Evolutionary conservation across 2,113 vertebrate genomes (phyloP).

Genomic region (Nycticryphes semicollaris): DNA sequence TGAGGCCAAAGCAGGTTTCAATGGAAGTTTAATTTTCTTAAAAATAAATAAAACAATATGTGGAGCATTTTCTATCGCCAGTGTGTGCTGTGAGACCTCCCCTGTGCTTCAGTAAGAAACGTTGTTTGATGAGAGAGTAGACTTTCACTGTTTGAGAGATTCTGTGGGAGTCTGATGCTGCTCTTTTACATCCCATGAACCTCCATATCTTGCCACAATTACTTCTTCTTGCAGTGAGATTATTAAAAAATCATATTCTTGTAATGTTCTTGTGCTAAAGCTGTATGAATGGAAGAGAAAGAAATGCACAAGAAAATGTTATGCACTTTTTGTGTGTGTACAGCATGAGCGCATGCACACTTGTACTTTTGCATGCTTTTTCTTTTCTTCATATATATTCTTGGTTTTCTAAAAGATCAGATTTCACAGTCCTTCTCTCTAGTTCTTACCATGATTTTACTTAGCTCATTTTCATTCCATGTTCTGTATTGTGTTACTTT

Average conservation of each 20-base stretch:
- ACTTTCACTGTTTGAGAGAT: neutral
- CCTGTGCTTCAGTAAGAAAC: neutral
- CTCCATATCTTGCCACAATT: neutral
- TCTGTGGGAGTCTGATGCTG: neutral
- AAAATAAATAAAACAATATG: slow-evolving; percentile 40
- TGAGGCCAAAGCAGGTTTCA: slow-evolving; percentile 27
- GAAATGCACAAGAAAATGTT: neutral
- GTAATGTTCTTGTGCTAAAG: neutral
- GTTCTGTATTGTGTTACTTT: neutral
- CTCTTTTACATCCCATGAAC: neutral
- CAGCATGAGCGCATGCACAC: neutral
- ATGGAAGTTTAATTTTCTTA: neutral
- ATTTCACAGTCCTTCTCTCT: neutral
- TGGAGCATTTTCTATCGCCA: neutral
- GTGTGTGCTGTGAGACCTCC: neutral
- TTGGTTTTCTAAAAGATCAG: neutral
- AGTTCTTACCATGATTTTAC: neutral
- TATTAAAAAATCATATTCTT: neutral
- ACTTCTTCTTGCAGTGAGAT: neutral
- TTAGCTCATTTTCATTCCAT: neutral
- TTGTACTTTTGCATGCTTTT: neutral
- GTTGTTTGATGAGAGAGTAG: neutral
- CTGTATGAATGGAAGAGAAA: neutral
- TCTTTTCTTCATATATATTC: neutral
- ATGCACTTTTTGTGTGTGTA: neutral